phyloP scores from a whole-genome alignment of 2,797 vertebrate genomes.

The Morus bassanus region DNA sequence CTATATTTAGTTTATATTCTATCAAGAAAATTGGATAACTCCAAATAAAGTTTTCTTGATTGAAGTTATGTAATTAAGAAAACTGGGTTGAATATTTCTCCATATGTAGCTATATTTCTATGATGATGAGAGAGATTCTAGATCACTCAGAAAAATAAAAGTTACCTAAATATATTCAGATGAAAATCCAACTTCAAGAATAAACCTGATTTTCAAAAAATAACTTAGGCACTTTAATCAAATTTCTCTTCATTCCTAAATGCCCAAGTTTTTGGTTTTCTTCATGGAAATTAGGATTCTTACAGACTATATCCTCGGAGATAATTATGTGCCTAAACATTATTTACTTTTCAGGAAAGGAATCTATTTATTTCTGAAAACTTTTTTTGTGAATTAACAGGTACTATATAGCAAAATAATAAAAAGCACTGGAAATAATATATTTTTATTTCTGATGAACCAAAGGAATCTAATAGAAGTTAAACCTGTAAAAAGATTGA shows the following conservation, averaged over 20 bases:
- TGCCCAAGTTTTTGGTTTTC: fast-evolving
- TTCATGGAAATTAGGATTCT: background rate
- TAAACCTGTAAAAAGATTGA: background rate
- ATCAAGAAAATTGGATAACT: background rate
- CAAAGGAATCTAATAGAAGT: background rate
- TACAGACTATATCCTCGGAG: background rate
- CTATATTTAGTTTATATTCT: background rate
- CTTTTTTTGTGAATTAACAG: background rate
- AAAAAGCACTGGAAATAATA: background rate
- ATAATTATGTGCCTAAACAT: background rate
- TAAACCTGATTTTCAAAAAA: background rate
- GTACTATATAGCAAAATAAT: background rate
- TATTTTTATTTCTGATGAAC: background rate
- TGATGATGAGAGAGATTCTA: background rate
- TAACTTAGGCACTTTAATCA: background rate
- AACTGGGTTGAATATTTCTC: background rate
- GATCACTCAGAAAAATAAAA: background rate
- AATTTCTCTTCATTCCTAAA: background rate
- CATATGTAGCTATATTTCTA: background rate
- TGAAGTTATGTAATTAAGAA: background rate
- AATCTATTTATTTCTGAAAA: background rate
- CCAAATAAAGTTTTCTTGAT: background rate
- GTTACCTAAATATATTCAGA: background rate
- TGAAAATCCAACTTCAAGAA: background rate
- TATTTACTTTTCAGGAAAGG: background rate